Percentiles rank a stretch among this genome's conserved stretches.
Conservation (phyloP, 2,888 invertebrate genomes). For the Polymixis lichenea region DNA sequence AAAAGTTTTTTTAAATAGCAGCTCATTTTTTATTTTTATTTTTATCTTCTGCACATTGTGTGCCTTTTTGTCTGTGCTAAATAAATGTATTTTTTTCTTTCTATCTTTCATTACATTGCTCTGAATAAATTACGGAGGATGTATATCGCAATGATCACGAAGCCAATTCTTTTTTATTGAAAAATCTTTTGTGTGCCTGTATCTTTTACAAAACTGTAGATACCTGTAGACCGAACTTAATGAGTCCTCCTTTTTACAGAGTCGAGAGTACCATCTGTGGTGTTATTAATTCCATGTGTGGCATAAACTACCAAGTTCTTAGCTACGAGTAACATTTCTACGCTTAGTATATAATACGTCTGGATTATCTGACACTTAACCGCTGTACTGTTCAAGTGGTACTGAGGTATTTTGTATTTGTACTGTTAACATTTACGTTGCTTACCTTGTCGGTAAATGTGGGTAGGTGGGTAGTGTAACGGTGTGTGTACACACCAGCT, state of each 20-base stretch:
- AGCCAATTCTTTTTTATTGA: too few relatives aligned
- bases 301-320: conserved; percentile 26
- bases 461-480: conserved; percentile 18
- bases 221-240: neutral
- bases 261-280: neutral
- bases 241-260: neutral
- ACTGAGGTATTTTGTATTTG: conserved; percentile 40
- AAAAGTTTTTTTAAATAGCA: too few relatives aligned
- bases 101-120: too few relatives aligned
- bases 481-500: conserved; percentile 16
- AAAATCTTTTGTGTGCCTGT: too few relatives aligned
- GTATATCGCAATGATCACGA: too few relatives aligned
- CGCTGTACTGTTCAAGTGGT: conserved; percentile 34
- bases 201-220: neutral
- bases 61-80: too few relatives aligned
- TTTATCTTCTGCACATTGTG: too few relatives aligned
- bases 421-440: conserved; percentile 19
- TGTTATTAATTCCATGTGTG: conserved; percentile 26
- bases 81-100: too few relatives aligned
- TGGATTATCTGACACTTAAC: conserved; percentile 43
- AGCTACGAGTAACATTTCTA: conserved; percentile 29
- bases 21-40: too few relatives aligned
- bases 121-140: too few relatives aligned
- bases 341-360: conserved; percentile 30
- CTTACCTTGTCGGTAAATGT: conserved; percentile 28